Evolutionary conservation across 2,888 invertebrate genomes (phyloP), one percentile per base, ranked within the genome.

Genomic region (Isotomurus palustris): DNA sequence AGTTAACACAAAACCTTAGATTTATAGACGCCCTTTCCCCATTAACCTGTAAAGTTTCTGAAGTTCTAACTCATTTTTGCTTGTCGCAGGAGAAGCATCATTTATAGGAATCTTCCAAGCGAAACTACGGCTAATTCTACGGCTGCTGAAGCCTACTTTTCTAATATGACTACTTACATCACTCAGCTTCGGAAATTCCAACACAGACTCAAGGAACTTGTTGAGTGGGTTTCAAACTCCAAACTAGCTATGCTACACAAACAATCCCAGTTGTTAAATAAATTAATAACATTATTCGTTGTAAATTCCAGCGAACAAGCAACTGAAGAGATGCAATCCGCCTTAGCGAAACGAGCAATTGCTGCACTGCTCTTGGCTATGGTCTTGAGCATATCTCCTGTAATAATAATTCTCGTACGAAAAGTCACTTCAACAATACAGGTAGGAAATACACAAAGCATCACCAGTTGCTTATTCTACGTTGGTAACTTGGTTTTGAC

Each of bases 371-470:
- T 82, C 17, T 73, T 82, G 2, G 74, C 76, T 1, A 63, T 80
- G 0, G 80, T 81, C 2, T 69, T 82, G 19, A 68, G 80, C 44
- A 78, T 81, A 0, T 78, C 80, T 0, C 82, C 82, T 0, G 71
- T 81, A 12, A 78, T 82, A 51, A 76, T 82, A 10, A 68, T 79
- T 32, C 72, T 82, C n/a, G 74, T 82, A 10, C 72, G 76, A 24
- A 79, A 80, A 64, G 79, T 80, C 1, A 80, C 81, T 1, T 72
- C 75, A 49, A 82, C 81, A 1, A 80, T 82, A 70, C 80, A 82
- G 78, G 81, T 81, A 72, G 62, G 61, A 12, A 22, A 28, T 22
- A 40, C 17, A 36, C 19, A 19, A 25, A 45, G 25, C 40, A 32
- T 28, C 2, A 35, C 3, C 2, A 24, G 38, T 22, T 21, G 19